These are phyloP conservation scores for Drosophila orosa DNA, from an alignment of 1,140 invertebrate genomes.

Conservation along the genomic window DNA sequence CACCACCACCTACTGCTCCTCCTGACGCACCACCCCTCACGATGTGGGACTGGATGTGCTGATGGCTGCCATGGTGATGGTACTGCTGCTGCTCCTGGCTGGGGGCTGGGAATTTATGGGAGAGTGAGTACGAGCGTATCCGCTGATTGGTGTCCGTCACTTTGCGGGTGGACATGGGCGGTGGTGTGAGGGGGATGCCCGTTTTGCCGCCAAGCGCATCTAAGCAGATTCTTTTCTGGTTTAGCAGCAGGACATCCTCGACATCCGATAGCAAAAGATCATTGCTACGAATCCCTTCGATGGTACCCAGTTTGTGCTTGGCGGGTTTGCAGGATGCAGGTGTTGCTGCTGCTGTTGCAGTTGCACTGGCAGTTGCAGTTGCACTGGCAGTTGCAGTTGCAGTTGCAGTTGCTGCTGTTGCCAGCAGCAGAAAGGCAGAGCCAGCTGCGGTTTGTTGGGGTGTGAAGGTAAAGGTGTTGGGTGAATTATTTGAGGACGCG, in stretches of 20 bases:
- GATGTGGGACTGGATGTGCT: conserved; percentile 27
- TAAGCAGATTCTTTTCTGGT: background rate
- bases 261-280: conserved; percentile 39
- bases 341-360: conserved; percentile 1
- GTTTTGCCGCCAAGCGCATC: conserved; percentile 35
- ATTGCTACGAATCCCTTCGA: conserved; percentile 43
- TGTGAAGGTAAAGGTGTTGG: conserved; percentile 2
- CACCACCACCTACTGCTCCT: background rate
- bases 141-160: conserved; percentile 60
- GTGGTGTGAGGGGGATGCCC: conserved; percentile 71
- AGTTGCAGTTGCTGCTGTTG: conserved; percentile 20
- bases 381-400: conserved; percentile 8
- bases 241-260: conserved; percentile 14
- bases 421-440: conserved; percentile 24
- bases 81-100: conserved; percentile 19
- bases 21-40: conserved; percentile 13
- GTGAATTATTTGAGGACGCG: conserved; percentile 9
- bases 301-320: conserved; percentile 58
- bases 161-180: conserved; percentile 70
- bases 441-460: background rate
- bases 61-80: background rate
- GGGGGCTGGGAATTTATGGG: conserved; percentile 79
- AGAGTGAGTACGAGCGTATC: conserved; percentile 77
- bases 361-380: conserved; percentile 1
- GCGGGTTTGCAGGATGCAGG: conserved; percentile 37